Evolutionary conservation across 1,140 invertebrate species (phyloP).

Genomic region (Ylistrum balloti): DNA sequence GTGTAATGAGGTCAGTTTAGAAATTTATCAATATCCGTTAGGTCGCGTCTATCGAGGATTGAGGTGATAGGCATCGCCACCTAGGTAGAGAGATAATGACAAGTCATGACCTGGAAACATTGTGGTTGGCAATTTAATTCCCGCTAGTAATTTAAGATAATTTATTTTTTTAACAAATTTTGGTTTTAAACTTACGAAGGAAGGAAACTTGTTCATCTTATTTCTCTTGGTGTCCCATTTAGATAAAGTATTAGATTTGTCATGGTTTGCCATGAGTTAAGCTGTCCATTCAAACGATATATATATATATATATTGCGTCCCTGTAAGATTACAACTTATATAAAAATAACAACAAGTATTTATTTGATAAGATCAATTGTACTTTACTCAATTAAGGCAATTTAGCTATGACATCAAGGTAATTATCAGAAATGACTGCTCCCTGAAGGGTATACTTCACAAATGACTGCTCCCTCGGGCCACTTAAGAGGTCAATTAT

Average conservation of each 20-base stretch:
- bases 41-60: background rate
- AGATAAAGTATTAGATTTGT: too few species aligned
- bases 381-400: background rate
- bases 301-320: too few species aligned
- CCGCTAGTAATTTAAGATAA: background rate
- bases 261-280: too few species aligned
- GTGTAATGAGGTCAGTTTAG: background rate
- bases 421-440: background rate
- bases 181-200: background rate
- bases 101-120: background rate
- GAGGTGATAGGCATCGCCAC: background rate
- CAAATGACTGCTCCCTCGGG: slow-evolving; percentile 20
- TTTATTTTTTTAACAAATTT: too few species aligned
- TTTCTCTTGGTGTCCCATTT: too few species aligned
- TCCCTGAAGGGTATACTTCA: background rate
- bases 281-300: too few species aligned
- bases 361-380: background rate
- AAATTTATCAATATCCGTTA: background rate
- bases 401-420: background rate
- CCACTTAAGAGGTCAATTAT: background rate
- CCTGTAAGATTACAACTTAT: too few species aligned
- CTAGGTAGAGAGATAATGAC: background rate
- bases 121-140: background rate
- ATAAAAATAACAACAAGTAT: background rate
- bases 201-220: too few species aligned